A percentile compares a stretch with the other conserved stretches of the same genome.
Evolutionary conservation across 2,888 invertebrate genomes (phyloP).

Genomic region (Cosmopolites sordidus): DNA sequence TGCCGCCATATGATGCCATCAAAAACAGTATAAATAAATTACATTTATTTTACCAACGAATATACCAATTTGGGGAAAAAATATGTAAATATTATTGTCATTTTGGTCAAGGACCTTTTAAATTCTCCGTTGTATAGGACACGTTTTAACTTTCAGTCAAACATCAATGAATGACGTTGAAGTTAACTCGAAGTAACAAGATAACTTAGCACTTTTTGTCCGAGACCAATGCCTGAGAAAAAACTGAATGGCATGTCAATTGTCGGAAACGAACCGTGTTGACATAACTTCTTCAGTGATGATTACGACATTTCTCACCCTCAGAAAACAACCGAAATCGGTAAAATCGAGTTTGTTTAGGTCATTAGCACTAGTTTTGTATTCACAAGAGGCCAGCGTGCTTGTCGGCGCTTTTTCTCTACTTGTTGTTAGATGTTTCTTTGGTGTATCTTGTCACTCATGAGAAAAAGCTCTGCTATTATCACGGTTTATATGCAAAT

Average conservation of each 20-base stretch:
- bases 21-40: no score
- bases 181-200: no score
- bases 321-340: slow-evolving; percentile 6
- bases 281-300: slow-evolving; percentile 25
- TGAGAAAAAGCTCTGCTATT: neutral
- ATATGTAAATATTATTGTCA: no score
- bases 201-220: neutral
- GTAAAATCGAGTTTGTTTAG: slow-evolving; percentile 16
- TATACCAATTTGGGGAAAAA: no score
- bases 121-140: no score
- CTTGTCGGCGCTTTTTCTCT: neutral
- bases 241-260: slow-evolving; percentile 10
- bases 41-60: no score
- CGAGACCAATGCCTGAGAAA: slow-evolving; percentile 16
- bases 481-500: neutral
- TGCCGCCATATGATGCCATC: no score
- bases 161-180: no score
- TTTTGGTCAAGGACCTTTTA: no score
- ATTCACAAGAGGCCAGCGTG: neutral
- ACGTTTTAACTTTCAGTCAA: no score
- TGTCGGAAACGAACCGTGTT: slow-evolving; percentile 11
- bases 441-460: neutral
- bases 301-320: slow-evolving; percentile 25
- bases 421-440: neutral
- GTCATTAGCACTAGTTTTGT: slow-evolving; percentile 8